A percentile compares a stretch with the other conserved stretches of the same genome.
Evolutionary conservation across 2,888 invertebrate genomes (phyloP).

Genomic region (Ashinkailepas kermadecensis): DNA sequence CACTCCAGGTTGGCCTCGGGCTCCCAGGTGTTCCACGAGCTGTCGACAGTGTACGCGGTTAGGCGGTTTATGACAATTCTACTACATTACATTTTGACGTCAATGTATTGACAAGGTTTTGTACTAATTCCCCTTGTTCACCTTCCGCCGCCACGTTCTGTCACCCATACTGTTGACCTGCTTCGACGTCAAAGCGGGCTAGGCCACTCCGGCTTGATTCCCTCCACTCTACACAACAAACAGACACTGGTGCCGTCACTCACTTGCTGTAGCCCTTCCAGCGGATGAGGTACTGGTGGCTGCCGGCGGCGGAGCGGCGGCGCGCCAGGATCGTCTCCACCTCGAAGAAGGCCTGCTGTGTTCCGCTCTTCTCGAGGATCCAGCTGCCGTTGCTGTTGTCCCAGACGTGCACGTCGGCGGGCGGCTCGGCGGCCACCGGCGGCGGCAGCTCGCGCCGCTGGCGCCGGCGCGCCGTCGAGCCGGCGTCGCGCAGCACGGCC

Average conservation of each 20-base stretch:
- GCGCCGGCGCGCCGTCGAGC: background rate
- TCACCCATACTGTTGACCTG: no score
- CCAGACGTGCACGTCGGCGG: background rate
- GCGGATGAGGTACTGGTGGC: constrained; percentile 7
- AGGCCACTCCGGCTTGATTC: no score
- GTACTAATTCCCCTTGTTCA: no score
- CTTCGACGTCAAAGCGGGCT: no score
- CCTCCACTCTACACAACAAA: no score
- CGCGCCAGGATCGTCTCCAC: constrained; percentile 6
- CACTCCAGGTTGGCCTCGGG: constrained; percentile 1
- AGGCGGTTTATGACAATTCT: no score
- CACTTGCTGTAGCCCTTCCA: constrained; percentile 15
- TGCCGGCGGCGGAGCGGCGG: background rate
- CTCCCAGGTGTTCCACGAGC: constrained; percentile 8
- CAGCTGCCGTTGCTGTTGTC: constrained; percentile 4
- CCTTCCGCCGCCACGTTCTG: no score
- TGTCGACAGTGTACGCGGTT: background rate
- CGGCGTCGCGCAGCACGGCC: constrained; percentile 6
- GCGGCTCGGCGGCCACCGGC: background rate
- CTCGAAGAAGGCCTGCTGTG: constrained; percentile 15
- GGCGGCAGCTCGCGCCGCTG: background rate
- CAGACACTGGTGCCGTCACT: background rate
- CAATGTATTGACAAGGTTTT: no score
- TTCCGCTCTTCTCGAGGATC: background rate
- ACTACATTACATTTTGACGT: no score